These are phyloP conservation scores for Tangara arthus DNA, from an alignment of 2,797 vertebrate species.

Conservation along the genomic window DNA sequence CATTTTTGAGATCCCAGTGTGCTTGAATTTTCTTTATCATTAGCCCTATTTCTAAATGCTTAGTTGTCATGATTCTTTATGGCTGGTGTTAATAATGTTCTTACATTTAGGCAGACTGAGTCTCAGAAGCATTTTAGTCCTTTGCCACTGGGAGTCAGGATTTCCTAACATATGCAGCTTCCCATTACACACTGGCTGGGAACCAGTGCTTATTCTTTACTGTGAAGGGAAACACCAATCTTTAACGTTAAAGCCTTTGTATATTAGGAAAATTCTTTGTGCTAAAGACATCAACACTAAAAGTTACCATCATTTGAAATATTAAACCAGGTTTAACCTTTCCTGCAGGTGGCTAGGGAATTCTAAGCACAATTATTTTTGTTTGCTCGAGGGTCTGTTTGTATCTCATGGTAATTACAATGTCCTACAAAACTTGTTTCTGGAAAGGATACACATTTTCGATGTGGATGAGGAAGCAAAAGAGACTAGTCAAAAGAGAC, in stretches of 20 bases:
- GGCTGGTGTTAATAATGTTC: neutral
- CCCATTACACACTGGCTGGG: accelerated
- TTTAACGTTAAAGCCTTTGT: neutral
- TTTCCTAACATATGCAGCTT: neutral
- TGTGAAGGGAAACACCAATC: neutral
- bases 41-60: neutral
- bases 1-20: neutral
- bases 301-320: neutral
- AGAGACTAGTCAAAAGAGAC: neutral
- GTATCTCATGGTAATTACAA: neutral
- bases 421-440: neutral
- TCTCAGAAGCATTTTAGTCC: neutral
- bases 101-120: neutral
- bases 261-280: neutral
- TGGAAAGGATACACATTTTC: neutral
- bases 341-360: neutral
- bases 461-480: neutral
- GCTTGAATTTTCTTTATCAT: neutral
- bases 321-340: neutral
- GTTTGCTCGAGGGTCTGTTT: neutral
- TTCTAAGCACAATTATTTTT: neutral
- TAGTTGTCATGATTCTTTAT: accelerated
- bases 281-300: neutral
- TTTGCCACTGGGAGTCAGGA: slow-evolving; percentile 46
- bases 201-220: neutral